Evolutionary conservation across 23 tunicate species (phyloP).

Genomic region (Aplidium turbinatum): DNA sequence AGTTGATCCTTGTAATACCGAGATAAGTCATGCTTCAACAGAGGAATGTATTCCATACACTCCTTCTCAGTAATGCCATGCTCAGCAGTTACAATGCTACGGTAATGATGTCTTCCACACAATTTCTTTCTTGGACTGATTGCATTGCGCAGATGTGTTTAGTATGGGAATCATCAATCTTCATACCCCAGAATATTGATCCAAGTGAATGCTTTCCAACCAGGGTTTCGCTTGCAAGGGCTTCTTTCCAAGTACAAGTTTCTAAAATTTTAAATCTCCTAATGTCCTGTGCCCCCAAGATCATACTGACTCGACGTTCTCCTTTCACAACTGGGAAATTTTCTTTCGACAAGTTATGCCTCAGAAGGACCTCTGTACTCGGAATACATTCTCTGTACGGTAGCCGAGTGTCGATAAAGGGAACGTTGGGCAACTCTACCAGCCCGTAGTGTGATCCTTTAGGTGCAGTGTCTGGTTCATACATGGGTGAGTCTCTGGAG

Average conservation of each 20-base stretch:
- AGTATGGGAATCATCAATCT: neutral
- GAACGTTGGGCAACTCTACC: neutral
- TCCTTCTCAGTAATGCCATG: neutral
- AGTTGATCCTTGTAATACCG: conserved; percentile 14
- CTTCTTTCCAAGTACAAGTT: conserved; percentile 1
- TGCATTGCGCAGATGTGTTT: conserved; percentile 13
- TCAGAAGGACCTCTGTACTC: neutral
- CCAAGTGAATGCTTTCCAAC: conserved; percentile 1
- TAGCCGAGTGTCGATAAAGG: conserved; percentile 3
- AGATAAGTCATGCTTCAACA: neutral
- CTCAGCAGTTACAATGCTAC: neutral
- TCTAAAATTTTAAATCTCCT: neutral
- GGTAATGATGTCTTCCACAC: neutral
- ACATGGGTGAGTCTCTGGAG: neutral
- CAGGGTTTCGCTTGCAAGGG: neutral
- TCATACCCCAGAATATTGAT: conserved; percentile 10
- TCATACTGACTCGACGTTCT: conserved; percentile 5
- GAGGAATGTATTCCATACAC: conserved; percentile 2
- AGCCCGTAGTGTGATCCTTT: no score
- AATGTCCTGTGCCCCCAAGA: conserved; percentile 7
- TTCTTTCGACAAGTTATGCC: neutral
- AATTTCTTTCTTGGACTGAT: neutral
- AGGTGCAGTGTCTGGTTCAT: conserved; percentile 3
- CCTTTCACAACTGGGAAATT: neutral
- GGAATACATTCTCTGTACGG: conserved; percentile 7